A percentile compares a stretch with the other conserved stretches of the same genome.
Conservation (phyloP, 2,797 vertebrate species). For the Vireo griseus region DNA sequence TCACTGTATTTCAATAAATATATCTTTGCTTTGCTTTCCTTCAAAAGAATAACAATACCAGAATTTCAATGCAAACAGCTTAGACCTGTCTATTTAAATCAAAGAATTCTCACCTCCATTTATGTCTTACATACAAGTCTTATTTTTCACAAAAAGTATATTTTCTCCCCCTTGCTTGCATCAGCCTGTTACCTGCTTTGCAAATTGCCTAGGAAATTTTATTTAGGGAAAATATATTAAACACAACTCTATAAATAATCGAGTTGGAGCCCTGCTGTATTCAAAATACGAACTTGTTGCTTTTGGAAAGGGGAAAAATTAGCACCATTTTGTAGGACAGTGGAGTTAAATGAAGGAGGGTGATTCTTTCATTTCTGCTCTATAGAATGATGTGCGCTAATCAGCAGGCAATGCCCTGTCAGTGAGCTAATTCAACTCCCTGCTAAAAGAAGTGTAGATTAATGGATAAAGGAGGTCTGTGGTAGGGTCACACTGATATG, state of each 20-base stretch:
- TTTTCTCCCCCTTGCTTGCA: not conserved
- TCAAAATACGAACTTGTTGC: constrained; percentile 78
- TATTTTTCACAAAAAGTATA: not conserved
- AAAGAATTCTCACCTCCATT: not conserved
- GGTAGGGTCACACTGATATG: constrained; percentile 91
- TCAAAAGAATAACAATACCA: not conserved
- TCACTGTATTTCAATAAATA: constrained; percentile 3
- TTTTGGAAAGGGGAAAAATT: constrained; percentile 74
- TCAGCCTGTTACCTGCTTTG: not conserved
- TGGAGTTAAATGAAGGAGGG: constrained; percentile 78
- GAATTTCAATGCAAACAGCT: constrained; percentile 41
- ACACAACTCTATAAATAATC: constrained; percentile 16
- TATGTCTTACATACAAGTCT: not conserved
- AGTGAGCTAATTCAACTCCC: constrained; percentile 92
- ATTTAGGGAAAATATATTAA: constrained; percentile 3
- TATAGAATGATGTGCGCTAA: constrained; percentile 88
- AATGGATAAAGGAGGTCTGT: constrained; percentile 96
- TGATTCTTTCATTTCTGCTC: constrained; percentile 80
- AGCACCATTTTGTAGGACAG: constrained; percentile 79
- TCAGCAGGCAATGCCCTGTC: constrained; percentile 86
- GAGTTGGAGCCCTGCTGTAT: not conserved
- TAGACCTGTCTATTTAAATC: constrained; percentile 6
- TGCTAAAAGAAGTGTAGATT: constrained; percentile 97
- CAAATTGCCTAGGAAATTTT: constrained; percentile 10
- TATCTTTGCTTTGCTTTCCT: constrained; percentile 17